Base-by-base conservation (phyloP, 2,113 vertebrate genomes). In the Poeciliopsis occidentalis region DNA sequence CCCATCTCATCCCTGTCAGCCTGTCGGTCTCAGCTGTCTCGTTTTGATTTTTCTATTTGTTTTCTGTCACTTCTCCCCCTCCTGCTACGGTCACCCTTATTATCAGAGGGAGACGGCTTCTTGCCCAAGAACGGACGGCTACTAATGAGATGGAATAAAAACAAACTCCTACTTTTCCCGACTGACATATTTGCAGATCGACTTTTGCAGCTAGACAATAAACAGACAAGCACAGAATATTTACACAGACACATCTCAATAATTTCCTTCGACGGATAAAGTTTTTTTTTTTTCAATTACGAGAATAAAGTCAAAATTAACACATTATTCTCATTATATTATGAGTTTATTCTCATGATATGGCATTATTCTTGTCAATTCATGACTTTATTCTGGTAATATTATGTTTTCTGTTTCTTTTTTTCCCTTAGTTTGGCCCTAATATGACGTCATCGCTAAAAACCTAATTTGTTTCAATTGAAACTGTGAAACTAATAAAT, bases 141-240 rank as follows among this genome's bases (percentile, higher is more conserved):
- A 67, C 73, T 72, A 47, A 84, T 60, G 32, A 68, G 60, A 63
- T 27, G 2, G 1, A 27, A 72, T n/a, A 24, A 62, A 41, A 57
- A 24, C 17, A 17, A 57, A n/a, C 22, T 11, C 24, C 17, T n/a
- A 24, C n/a, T n/a, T 47, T 47, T 3, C 1, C 44, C 5, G 17
- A 47, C 2, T 57, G 22, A 22, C 6, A 57, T 57, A 11, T 57
- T 19, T 54, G 19, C 22, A 22, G 22, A 54, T 54, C 47, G 1
- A 7, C 47, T 54, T 54, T 24, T 8, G 24, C 24, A 57, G 51
- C 22, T 10, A 24, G 24, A 57, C 22, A n/a, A n/a, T 13, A 62
- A 26, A n/a, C 32, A 27, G 37, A 57, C 27, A 47, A 7, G 12
- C 39, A 66, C 12, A 37, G 34, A 44, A 66, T 4, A 67, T 19